These are phyloP conservation scores for Okamejei kenojei DNA, from an alignment of 2,797 vertebrate genomes.

Conservation along the genomic window DNA sequence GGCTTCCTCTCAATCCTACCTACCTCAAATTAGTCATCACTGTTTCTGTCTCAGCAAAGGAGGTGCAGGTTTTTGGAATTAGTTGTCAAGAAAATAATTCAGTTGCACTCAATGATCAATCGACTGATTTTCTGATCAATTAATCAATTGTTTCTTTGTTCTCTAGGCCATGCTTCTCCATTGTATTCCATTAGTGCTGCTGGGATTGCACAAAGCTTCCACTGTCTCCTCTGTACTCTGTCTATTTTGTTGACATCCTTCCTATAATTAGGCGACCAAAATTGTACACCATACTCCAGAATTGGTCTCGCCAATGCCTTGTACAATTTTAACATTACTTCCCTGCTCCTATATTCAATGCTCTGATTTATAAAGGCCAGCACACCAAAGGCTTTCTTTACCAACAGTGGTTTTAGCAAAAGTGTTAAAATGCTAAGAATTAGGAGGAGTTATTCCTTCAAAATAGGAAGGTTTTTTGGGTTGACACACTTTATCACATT, in stretches of 20 bases:
- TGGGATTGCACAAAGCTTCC: not conserved
- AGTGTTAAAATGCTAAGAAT: not conserved
- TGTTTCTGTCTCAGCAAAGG: not conserved
- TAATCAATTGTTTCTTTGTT: not conserved
- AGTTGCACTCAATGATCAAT: not conserved
- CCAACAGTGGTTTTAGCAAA: too few relatives aligned
- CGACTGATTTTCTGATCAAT: not conserved
- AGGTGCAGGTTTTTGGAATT: not conserved
- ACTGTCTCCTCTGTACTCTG: too few relatives aligned
- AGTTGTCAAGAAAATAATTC: not conserved
- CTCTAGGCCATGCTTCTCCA: not conserved
- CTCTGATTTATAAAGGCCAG: too few relatives aligned
- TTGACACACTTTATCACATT: too few relatives aligned
- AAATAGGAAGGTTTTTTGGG: not conserved
- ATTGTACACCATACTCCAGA: too few relatives aligned
- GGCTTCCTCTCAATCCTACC: not conserved
- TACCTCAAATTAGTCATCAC: not conserved
- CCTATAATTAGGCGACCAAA: too few relatives aligned
- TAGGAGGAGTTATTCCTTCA: not conserved
- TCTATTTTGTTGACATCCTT: too few relatives aligned
- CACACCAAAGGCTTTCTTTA: too few relatives aligned
- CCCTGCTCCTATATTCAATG: too few relatives aligned
- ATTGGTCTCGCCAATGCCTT: too few relatives aligned
- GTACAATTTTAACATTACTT: too few relatives aligned
- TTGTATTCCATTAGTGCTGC: not conserved